Evolutionary conservation across 1,140 invertebrate genomes (phyloP).

Genomic region (Sycophaga agraensis): DNA sequence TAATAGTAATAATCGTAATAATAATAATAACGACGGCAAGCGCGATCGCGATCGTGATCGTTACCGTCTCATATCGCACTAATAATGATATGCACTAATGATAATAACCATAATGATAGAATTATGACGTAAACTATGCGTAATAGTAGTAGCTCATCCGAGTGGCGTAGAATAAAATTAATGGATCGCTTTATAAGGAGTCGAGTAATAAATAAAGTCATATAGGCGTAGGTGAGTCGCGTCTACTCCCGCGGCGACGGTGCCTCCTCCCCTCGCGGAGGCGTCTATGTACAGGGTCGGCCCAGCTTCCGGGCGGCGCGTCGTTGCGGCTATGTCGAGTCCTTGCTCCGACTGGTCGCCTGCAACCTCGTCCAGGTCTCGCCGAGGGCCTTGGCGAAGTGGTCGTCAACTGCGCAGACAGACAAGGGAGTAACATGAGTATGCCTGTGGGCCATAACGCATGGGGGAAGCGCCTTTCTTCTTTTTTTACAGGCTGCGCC

Average conservation of each 20-base stretch:
- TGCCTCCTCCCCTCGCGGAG: too few species aligned
- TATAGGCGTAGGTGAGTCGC: too few species aligned
- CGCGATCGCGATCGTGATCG: not conserved
- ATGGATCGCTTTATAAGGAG: not conserved
- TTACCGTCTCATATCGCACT: not conserved
- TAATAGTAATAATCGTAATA: slow-evolving; percentile 4
- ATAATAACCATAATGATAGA: not conserved
- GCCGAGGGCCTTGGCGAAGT: slow-evolving; percentile 93
- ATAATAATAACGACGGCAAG: not conserved
- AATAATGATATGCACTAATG: slow-evolving; percentile 1
- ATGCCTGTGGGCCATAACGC: too few species aligned
- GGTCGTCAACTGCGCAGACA: slow-evolving; percentile 74
- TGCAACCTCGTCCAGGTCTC: slow-evolving; percentile 89
- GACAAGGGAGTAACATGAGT: not conserved
- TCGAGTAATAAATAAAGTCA: not conserved
- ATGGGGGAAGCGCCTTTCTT: too few species aligned
- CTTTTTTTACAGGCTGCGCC: too few species aligned
- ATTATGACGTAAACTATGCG: not conserved
- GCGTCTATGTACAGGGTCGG: not conserved
- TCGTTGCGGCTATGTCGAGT: slow-evolving; percentile 8
- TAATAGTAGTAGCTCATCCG: too few species aligned
- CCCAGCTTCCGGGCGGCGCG: not conserved
- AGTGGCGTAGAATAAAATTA: not conserved
- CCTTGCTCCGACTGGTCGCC: slow-evolving; percentile 56
- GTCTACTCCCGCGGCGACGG: slow-evolving; percentile 10